Evolutionary conservation across 2,888 invertebrate species (phyloP), one percentile per base, ranked within the genome.

Genomic region (Pollenia amentaria): DNA sequence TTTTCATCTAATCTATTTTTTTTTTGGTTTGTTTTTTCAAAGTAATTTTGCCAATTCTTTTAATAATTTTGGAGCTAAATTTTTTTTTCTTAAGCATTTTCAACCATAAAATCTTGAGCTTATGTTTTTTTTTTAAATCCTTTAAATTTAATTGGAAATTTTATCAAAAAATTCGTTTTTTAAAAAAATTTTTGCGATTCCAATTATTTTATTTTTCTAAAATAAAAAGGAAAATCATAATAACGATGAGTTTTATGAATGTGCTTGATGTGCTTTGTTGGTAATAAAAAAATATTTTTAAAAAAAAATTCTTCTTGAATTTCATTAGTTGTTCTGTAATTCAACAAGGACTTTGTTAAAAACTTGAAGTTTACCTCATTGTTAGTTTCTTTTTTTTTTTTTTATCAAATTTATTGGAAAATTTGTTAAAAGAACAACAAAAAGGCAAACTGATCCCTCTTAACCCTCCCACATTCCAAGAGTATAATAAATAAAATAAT

Each of bases 391-490:
- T 16, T 42, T 21, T 64, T 42, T 16, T 46, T 46, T 12, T 67
- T 51, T 51, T 10, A 76, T 77, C 10, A 18, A 57, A 29, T 57
- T 21, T 42, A 6, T 14, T 2, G 9, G 0, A 3, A 42, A 53
- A 18, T 57, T 9, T 29, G 12, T 60, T 48, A 38, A 84, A 79
- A 78, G 84, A 78, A 88, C 3, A 89, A 87, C 57, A 65, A 65
- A n/a, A 51, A 89, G 89, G 89, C 91, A 91, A 91, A 90, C 89
- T 88, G 89, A 91, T 90, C 91, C 91, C 92, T 91, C 90, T 90
- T 84, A 91, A 90, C 92, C 92, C 91, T 89, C 92, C 92, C 92
- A 90, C 90, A 90, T 91, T 89, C 91, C 92, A 91, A 89, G 89
- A 89, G 90, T 88, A 83, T 88, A 89, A 88, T 18, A 70, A 69